phyloP scores from a whole-genome alignment of 2,113 vertebrate genomes.

The Pogonocichla stellata region DNA sequence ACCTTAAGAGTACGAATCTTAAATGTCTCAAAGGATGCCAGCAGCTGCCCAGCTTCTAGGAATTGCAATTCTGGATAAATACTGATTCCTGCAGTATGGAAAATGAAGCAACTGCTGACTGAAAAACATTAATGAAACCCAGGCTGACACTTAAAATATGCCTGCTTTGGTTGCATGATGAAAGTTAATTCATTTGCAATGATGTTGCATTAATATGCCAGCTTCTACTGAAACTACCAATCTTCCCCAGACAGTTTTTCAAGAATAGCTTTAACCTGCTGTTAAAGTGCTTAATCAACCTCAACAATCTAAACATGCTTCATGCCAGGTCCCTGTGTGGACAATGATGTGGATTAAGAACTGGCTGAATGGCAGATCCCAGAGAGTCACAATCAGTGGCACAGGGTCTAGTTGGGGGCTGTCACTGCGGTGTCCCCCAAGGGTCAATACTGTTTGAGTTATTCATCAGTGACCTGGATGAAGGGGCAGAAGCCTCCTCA shows the following conservation, averaged over 20 bases:
- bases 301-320: not conserved
- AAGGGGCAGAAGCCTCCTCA: not conserved
- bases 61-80: not conserved
- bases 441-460: not conserved
- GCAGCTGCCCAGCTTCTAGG: not conserved
- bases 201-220: not conserved
- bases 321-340: not conserved
- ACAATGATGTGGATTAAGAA: not conserved
- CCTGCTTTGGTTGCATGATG: not conserved
- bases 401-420: not conserved
- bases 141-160: not conserved
- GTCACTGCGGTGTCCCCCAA: not conserved
- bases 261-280: not conserved
- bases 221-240: not conserved
- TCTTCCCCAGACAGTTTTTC: not conserved
- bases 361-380: not conserved
- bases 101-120: not conserved
- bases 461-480: not conserved
- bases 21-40: not conserved
- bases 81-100: not conserved
- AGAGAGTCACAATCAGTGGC: not conserved
- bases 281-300: not conserved
- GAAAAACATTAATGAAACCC: not conserved
- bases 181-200: not conserved
- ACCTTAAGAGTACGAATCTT: not conserved